Evolutionary conservation across 2,113 vertebrate species (phyloP), one percentile per base, ranked within the genome.

Genomic region (Mystacornis crossleyi): DNA sequence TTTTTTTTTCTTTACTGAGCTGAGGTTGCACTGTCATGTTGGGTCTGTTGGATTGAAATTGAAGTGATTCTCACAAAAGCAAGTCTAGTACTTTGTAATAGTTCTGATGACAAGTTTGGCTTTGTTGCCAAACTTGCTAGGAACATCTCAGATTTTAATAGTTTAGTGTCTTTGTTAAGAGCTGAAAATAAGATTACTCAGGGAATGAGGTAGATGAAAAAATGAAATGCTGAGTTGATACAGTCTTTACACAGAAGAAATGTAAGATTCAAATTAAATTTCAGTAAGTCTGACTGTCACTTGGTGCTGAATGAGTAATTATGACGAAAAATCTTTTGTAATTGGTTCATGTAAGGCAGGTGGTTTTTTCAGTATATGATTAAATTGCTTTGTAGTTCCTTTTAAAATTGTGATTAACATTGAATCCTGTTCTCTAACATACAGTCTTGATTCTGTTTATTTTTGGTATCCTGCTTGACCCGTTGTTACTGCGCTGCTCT

Each of bases 361-460:
- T 54, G 50, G 50, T 73, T 79, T 87, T 82, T 14, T 93, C 28
- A 74, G 15, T 47, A 36, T 67, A 17, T 66, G 69, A 43, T 87
- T 94, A 89, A 90, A 88, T 83, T 66, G 29, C 24, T 86, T 72
- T 38, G 26, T 83, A 51, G 62, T 75, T 94, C 38, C 31, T 90
- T 77, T 83, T 64, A 4, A 43, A 90, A 70, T 62, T 86, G 51
- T 85, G n/a, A 38, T 90, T 80, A 74, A 82, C 16, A 17, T 12
- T 77, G 77, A 94, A 73, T 60, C 26, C 31, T 65, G 21, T 77
- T 79, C 57, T 69, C 84, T 98, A 94, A 97, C 43, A 25, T 67
- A 28, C 2, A 6, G 13, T 95, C 48, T 95, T 97, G 95, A 85
- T 97, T 97, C 93, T 91, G 66, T 81, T 96, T 92, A 24, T 86